Evolutionary conservation across 2,113 vertebrate genomes (phyloP).

Genomic region (Verasper variegatus): DNA sequence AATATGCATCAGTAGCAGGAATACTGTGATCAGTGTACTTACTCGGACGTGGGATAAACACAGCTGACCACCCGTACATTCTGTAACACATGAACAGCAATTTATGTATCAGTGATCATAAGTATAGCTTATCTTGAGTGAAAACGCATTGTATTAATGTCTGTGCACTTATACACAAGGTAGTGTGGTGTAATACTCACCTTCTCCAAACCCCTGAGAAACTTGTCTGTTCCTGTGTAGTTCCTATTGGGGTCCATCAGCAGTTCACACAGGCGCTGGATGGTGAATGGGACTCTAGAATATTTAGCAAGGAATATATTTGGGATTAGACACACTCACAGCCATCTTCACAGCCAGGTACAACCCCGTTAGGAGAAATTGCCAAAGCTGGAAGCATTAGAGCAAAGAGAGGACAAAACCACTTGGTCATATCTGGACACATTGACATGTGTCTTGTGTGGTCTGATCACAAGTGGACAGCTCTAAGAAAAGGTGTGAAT

Average conservation of each 20-base stretch:
- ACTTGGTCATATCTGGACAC: too few species aligned
- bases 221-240: constrained; percentile 96
- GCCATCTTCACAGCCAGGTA: too few species aligned
- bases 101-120: background rate
- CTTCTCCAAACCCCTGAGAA: constrained; percentile 98
- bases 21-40: constrained; percentile 77
- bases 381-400: too few species aligned
- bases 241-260: constrained; percentile 95
- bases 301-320: constrained; percentile 19
- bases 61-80: constrained; percentile 99
- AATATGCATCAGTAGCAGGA: constrained; percentile 27
- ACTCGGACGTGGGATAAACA: constrained; percentile 94
- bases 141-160: background rate
- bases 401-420: too few species aligned
- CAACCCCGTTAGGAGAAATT: too few species aligned
- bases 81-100: constrained; percentile 74
- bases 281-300: constrained; percentile 95
- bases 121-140: background rate
- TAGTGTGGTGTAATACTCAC: constrained; percentile 69
- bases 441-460: too few species aligned
- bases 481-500: too few species aligned
- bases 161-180: background rate
- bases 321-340: background rate
- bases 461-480: too few species aligned
- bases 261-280: constrained; percentile 96